Percentiles rank a stretch among this genome's conserved stretches.
phyloP scores from a whole-genome alignment of 2,797 vertebrate genomes.

The Lutjanus argentimaculatus region DNA sequence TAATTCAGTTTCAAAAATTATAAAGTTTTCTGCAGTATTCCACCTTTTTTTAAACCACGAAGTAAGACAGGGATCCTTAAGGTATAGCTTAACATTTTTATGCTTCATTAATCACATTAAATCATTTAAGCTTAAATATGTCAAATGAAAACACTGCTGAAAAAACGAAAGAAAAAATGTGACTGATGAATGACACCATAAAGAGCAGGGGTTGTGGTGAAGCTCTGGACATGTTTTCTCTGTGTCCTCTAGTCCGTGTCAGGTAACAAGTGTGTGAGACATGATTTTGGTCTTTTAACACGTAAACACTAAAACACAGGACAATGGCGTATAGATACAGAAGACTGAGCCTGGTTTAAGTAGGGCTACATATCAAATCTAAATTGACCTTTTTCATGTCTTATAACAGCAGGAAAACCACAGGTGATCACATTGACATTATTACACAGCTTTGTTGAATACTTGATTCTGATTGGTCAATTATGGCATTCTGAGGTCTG shows the following conservation, averaged over 20 bases:
- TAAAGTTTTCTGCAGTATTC: too few relatives aligned
- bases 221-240: not conserved
- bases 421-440: not conserved
- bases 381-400: not conserved
- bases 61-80: too few relatives aligned
- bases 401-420: not conserved
- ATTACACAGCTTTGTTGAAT: too few relatives aligned
- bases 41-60: too few relatives aligned
- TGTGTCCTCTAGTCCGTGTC: slow-evolving; percentile 26
- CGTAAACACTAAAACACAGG: slow-evolving; percentile 43
- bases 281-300: slow-evolving; percentile 52
- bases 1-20: too few relatives aligned
- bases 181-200: not conserved
- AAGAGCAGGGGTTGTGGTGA: not conserved
- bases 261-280: slow-evolving; percentile 50
- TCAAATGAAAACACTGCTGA: not conserved
- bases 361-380: not conserved
- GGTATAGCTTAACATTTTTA: too few relatives aligned
- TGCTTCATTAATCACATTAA: too few relatives aligned
- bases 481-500: too few relatives aligned
- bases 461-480: too few relatives aligned
- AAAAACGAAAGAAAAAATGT: not conserved
- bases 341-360: not conserved
- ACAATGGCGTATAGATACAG: slow-evolving; percentile 23
- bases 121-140: not conserved